Base-by-base conservation (phyloP, 2,888 invertebrate genomes). In the Amorpha juglandis region DNA sequence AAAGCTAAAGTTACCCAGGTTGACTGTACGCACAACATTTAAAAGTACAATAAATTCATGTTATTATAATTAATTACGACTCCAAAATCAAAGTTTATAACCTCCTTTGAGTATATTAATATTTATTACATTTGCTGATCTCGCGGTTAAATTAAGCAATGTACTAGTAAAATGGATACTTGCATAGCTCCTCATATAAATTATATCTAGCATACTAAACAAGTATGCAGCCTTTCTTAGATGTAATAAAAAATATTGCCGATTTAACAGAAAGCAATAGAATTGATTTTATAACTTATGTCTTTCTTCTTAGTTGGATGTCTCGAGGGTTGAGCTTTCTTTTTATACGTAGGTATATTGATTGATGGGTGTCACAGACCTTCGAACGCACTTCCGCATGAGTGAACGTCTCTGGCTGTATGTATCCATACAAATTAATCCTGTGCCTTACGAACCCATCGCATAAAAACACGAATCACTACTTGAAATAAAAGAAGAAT, bases 371-470 rank as follows among this genome's bases (percentile, higher is more conserved):
- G 19, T 53, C 63, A 19, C 42, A 42, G 38, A 55, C 38, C 16
- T 16, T 35, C 58, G 6, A 11, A n/a, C 33, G 2, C 8, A 58
- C 42, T 58, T 58, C 58, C 58, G 58, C 58, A 58, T 58, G 8
- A 42, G 19, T 42, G 42, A 58, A 19, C 12, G 58, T 27, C 52
- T 33, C 4, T 38, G 19, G 42, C 38, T 42, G 58, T 42, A 58
- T 58, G 58, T 19, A 58, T 58, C 42, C 58, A 58, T 58, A 58
- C 42, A 19, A 42, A 58, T 58, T 12, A 58, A 11, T 35, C 55
- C 55, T 58, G 42, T 42, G 38, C 19, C 16, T 16, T 19, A 19
- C 12, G 42, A 19, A 19, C 9, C 35, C 33, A 35, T 8, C 7
- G 4, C 11, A 42, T 33, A 58, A 58, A 55, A 58, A 58, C 12